Evolutionary conservation across 2,888 invertebrate species (phyloP).

Genomic region (Drosophila koepferae): DNA sequence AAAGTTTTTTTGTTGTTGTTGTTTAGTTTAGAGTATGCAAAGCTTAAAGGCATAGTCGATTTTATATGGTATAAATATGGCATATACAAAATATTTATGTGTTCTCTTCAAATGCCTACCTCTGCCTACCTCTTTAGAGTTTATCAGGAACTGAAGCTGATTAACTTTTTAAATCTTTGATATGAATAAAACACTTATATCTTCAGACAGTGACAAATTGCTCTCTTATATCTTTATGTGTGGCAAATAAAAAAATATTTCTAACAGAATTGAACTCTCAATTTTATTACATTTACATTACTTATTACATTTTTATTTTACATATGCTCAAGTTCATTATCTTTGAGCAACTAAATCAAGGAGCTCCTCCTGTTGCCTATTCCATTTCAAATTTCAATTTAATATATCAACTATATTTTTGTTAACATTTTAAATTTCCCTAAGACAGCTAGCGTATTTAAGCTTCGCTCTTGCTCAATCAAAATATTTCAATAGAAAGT

Average conservation of each 20-base stretch:
- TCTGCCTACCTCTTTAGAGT: no score
- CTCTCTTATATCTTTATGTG: no score
- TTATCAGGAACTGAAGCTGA: no score
- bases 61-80: not conserved
- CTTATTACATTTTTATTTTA: no score
- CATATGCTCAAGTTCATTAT: no score
- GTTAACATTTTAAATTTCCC: not conserved
- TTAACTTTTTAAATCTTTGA: no score
- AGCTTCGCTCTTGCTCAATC: not conserved
- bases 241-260: no score
- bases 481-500: not conserved
- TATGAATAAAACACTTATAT: no score
- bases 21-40: not conserved
- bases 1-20: conserved; percentile 18
- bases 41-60: not conserved
- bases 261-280: no score
- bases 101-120: not conserved
- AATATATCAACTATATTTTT: not conserved
- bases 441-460: not conserved
- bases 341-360: no score
- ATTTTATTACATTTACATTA: no score
- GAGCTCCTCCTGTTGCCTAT: not conserved
- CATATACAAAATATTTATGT: not conserved
- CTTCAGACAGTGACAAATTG: no score
- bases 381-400: not conserved